phyloP scores from a whole-genome alignment of 2,888 invertebrate genomes.

The Oscheius sp. region DNA sequence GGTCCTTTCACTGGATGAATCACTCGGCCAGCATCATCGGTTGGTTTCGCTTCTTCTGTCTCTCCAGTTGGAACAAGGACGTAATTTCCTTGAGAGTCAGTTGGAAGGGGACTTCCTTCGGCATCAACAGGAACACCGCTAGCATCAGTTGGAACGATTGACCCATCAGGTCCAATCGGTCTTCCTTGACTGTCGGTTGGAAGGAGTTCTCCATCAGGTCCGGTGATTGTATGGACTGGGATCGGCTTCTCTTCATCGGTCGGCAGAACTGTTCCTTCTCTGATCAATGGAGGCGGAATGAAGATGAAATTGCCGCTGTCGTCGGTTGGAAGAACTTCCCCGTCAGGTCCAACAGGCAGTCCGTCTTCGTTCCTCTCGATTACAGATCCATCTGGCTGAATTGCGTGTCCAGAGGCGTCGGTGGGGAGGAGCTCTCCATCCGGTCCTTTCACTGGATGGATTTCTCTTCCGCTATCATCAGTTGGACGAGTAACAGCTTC shows the following conservation, averaged over 20 bases:
- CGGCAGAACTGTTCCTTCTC: constrained; percentile 35
- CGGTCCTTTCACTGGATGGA: no score
- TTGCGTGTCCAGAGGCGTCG: constrained; percentile 35
- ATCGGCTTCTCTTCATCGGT: constrained; percentile 27
- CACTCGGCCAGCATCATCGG: constrained; percentile 20
- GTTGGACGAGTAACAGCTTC: constrained; percentile 41
- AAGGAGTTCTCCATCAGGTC: constrained; percentile 37
- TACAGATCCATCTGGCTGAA: constrained; percentile 31
- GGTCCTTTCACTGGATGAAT: constrained; percentile 30
- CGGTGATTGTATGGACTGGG: constrained; percentile 23
- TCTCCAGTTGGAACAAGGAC: constrained; percentile 30
- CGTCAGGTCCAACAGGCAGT: constrained; percentile 39
- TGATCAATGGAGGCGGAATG: constrained; percentile 31
- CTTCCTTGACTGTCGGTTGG: constrained; percentile 49
- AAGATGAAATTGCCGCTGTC: constrained; percentile 37
- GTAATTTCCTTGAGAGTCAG: constrained; percentile 47
- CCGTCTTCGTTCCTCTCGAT: constrained; percentile 43
- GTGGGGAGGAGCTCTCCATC: constrained; percentile 53
- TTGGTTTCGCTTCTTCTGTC: constrained; percentile 22
- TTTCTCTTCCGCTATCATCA: constrained; percentile 8
- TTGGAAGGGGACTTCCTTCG: constrained; percentile 48
- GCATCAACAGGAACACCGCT: constrained; percentile 34
- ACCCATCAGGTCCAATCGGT: constrained; percentile 41
- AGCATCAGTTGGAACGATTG: constrained; percentile 36
- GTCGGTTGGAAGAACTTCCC: constrained; percentile 25